A percentile compares a stretch with the other conserved stretches of the same genome.
These are phyloP conservation scores for Etheostoma spectabile DNA, from an alignment of 2,113 vertebrate genomes.

Conservation along the genomic window DNA sequence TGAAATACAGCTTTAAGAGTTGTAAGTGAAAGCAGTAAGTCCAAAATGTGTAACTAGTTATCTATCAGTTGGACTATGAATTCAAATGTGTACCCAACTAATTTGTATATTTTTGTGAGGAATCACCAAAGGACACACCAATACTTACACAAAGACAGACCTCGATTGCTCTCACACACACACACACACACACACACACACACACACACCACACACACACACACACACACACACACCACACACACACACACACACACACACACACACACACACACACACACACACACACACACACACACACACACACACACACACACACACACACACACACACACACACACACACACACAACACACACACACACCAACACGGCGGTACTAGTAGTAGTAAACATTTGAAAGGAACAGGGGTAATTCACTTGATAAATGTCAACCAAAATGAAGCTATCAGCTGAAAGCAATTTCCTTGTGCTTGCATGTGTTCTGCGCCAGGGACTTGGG, in stretches of 20 bases:
- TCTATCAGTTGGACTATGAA: slow-evolving; percentile 62
- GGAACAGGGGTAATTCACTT: slow-evolving; percentile 86
- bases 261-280: slow-evolving; percentile 15
- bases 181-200: slow-evolving; percentile 8
- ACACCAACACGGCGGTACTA: slow-evolving; percentile 53
- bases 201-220: not conserved
- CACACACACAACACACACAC: slow-evolving; percentile 16
- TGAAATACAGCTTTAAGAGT: slow-evolving; percentile 20
- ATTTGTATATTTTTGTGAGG: slow-evolving; percentile 84
- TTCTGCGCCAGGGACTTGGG: slow-evolving; percentile 88
- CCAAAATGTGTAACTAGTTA: slow-evolving; percentile 25
- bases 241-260: slow-evolving; percentile 14
- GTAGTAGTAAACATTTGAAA: slow-evolving; percentile 82
- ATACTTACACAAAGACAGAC: slow-evolving; percentile 65
- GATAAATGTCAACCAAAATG: slow-evolving; percentile 94
- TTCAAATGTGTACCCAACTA: slow-evolving; percentile 81
- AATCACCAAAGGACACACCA: slow-evolving; percentile 79
- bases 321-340: slow-evolving; percentile 9
- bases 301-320: slow-evolving; percentile 11
- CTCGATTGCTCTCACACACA: slow-evolving; percentile 41
- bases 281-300: slow-evolving; percentile 30
- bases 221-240: slow-evolving; percentile 15
- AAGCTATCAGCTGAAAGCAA: slow-evolving; percentile 97
- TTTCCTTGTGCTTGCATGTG: slow-evolving; percentile 88
- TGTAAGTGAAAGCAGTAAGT: slow-evolving; percentile 1